Evolutionary conservation across 2,113 vertebrate species (phyloP), one percentile per base, ranked within the genome.

Genomic region (Candoia aspera): DNA sequence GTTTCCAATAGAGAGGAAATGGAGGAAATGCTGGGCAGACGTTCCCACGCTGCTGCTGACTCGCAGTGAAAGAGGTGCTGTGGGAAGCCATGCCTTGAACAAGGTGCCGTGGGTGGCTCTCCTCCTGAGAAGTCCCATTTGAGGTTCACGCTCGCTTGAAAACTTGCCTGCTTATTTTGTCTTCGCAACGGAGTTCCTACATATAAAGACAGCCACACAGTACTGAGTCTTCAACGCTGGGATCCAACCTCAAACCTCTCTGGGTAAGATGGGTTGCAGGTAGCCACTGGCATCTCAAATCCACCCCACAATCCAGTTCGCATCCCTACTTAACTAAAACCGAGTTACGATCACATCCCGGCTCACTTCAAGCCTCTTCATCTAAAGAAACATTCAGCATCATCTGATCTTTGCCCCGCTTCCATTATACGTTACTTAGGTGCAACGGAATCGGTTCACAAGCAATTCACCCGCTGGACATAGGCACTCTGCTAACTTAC

Each of bases 111-210:
- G 55, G 1, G 5, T 5, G 8, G 42, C 8, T 57, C 2, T 13
- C 13, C 21, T 49, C 21, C 29, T 2, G 54, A 21, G 4, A 9
- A n/a, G 24, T 90, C 17, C n/a, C 3, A 0, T 46, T 12, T 60
- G 9, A 3, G 21, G 21, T 37, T 96, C 93, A 96, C 15, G 95
- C 96, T 95, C 95, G 98, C 97, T 98, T 98, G 96, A 97, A 99
- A 0, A 97, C 94, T 93, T 99, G 99, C 90, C 95, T 98, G 95
- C 98, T 99, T 29, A 98, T 96, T 95, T 98, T 97, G 91, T 98
- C 97, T 90, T 98, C 98, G 96, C 98, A 99, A 90, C 95, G 97
- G 49, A 99, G 97, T 92, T 99, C 98, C 99, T 99, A 84, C 5
- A 4, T 85, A 91, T 87, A 62, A 90, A 59, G 21, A 26, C 73